These are phyloP conservation scores for Steinernema carpocapsae DNA, from an alignment of 2,888 invertebrate genomes.

Conservation along the genomic window DNA sequence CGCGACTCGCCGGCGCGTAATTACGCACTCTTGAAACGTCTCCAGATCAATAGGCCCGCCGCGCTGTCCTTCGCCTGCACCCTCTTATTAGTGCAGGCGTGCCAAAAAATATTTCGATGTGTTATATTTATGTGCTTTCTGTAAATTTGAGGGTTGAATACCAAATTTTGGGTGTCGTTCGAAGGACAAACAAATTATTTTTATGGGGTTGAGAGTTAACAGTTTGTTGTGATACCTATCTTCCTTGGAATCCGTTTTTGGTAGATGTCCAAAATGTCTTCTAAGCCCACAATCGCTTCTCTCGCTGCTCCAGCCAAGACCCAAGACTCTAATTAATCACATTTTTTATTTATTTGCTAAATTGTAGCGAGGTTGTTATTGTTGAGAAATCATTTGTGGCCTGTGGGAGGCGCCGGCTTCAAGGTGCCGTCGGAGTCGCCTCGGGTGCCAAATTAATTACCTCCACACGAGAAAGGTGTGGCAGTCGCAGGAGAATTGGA, in stretches of 20 bases:
- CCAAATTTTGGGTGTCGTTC: too few relatives aligned
- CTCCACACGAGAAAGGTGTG: constrained; percentile 1
- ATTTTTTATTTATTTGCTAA: not conserved
- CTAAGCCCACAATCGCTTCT: too few relatives aligned
- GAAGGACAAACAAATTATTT: too few relatives aligned
- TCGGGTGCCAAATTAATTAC: not conserved
- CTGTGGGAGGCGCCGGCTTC: not conserved
- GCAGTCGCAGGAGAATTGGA: not conserved
- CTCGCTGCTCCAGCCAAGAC: too few relatives aligned
- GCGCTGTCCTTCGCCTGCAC: not conserved
- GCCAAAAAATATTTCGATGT: too few relatives aligned
- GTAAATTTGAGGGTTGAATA: too few relatives aligned
- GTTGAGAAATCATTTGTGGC: not conserved
- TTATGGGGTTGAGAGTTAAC: too few relatives aligned
- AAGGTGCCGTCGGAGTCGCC: not conserved
- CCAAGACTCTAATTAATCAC: not conserved
- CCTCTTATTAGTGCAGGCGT: not conserved
- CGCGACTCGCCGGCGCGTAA: too few relatives aligned
- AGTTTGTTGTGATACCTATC: too few relatives aligned
- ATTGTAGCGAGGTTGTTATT: not conserved
- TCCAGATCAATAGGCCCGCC: constrained; percentile 3
- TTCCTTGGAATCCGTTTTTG: too few relatives aligned
- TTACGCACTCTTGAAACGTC: not conserved
- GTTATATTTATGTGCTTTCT: too few relatives aligned
- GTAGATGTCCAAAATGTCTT: too few relatives aligned